Conservation (phyloP, 2,888 invertebrate genomes). For the Conus canariensis region DNA sequence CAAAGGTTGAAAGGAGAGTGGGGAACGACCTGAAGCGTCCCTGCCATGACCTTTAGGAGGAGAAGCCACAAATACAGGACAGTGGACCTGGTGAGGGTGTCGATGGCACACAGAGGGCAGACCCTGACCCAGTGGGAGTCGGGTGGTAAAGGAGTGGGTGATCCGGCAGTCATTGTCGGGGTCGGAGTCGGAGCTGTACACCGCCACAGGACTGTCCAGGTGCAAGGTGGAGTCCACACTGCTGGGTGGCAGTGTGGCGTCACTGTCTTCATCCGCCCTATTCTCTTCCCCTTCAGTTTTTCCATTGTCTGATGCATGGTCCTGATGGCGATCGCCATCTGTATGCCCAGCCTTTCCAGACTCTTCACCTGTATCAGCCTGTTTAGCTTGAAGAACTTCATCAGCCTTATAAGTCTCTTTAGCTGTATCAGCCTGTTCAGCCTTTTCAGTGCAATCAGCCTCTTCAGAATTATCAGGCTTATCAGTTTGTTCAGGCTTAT, state of each 20-base stretch:
- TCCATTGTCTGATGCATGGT: not conserved
- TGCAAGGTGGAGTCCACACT: not conserved
- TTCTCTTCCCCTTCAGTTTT: not conserved
- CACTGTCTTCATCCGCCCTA: not conserved
- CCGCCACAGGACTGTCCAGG: constrained; percentile 16
- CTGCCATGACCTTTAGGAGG: not conserved
- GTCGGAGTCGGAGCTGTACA: constrained; percentile 27
- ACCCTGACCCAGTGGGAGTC: not conserved
- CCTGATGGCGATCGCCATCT: not conserved
- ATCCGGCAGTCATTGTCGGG: not conserved
- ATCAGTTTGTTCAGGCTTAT: not conserved
- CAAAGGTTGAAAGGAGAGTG: not conserved
- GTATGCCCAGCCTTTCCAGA: too few relatives aligned
- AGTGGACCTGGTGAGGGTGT: not conserved
- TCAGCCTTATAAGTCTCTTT: too few relatives aligned
- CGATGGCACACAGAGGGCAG: not conserved
- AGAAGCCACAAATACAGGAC: not conserved
- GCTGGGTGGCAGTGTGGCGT: constrained; percentile 3
- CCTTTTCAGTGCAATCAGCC: not conserved
- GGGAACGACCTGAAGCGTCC: not conserved
- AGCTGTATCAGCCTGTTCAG: not conserved
- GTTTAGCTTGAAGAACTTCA: not conserved
- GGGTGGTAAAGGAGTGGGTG: not conserved
- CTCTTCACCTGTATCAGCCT: not conserved
- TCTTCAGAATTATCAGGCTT: not conserved